Evolutionary conservation across 2,113 vertebrate species (phyloP), one percentile per base, ranked within the genome.

Genomic region (Speoplatyrhinus poulsoni): DNA sequence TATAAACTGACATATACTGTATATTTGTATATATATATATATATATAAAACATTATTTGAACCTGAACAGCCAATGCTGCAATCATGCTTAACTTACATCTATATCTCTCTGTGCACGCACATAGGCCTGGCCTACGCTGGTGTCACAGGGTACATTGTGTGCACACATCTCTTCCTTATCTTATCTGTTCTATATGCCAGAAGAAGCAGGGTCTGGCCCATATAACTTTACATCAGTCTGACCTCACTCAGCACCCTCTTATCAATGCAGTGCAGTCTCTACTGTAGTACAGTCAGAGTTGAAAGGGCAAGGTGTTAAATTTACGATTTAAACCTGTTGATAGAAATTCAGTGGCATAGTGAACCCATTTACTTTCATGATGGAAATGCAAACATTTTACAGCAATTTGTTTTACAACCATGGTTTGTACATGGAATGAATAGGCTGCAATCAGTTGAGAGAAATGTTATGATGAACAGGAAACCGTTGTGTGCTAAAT

Each of bases 151-250:
- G 77, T 33, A 53, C 67, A 32, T 32, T 11, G 4, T 36, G 16
- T 53, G 26, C 26, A 26, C 15, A 26, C 12, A 75, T 62, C 41
- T 41, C 54, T 65, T 41, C 70, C 52, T 64, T 47, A 10, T 70
- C 75, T 85, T 82, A 81, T 83, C 80, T 58, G 57, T 47, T 75
- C 12, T 49, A 53, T 11, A 65, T 46, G 33, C 69, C 13, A 8
- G 3, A 46, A 46, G 63, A 53, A 47, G 16, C 12, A 57, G 57
- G 56, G 12, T 1, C 10, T 26, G 26, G 2, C 2, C 26, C 26
- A 26, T 26, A 26, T 2, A 3, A 2, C 26, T 26, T 1, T 26
- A 26, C 2, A 26, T 26, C 26, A 26, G 26, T 26, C 26, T 53
- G 59, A 60, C 73, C 67, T 65, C 7, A 68, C 46, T 62, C 70